phyloP scores from a whole-genome alignment of 2,113 vertebrate genomes.

The Catharus fuscescens region DNA sequence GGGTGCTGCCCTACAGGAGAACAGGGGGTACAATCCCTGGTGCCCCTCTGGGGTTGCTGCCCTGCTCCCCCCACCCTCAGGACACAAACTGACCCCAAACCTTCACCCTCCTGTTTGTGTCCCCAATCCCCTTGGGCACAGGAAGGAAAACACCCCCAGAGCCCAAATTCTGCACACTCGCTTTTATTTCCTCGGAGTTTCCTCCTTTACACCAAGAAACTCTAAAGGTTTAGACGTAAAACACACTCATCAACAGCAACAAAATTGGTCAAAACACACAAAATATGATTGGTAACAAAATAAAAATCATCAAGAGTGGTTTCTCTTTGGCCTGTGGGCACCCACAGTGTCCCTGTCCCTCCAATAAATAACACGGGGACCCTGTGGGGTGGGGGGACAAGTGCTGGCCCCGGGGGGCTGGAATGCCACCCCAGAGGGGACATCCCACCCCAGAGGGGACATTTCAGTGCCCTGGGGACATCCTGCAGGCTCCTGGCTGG shows the following conservation, averaged over 20 bases:
- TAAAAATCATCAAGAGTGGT: neutral
- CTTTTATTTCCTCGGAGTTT: slow-evolving; percentile 6
- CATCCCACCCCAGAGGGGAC: neutral
- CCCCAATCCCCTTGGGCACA: accelerated
- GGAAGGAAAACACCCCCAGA: neutral
- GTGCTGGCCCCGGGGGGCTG: accelerated
- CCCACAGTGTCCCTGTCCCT: accelerated
- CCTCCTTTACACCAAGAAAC: neutral
- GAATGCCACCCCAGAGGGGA: neutral
- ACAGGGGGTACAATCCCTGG: neutral
- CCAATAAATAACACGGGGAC: neutral
- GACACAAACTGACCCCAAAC: neutral
- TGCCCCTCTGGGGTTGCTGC: accelerated
- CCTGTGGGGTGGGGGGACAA: accelerated
- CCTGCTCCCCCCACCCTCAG: neutral
- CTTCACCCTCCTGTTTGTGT: neutral
- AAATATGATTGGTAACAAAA: neutral
- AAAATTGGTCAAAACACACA: neutral
- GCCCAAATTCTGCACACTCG: neutral
- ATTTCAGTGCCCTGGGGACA: neutral
- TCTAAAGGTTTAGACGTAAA: slow-evolving; percentile 6
- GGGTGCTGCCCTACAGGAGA: neutral
- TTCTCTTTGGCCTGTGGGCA: neutral
- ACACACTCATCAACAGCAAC: neutral
- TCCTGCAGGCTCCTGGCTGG: accelerated